Evolutionary conservation across 2,888 invertebrate species (phyloP), one percentile per base, ranked within the genome.

Genomic region (Cinara cedri): DNA sequence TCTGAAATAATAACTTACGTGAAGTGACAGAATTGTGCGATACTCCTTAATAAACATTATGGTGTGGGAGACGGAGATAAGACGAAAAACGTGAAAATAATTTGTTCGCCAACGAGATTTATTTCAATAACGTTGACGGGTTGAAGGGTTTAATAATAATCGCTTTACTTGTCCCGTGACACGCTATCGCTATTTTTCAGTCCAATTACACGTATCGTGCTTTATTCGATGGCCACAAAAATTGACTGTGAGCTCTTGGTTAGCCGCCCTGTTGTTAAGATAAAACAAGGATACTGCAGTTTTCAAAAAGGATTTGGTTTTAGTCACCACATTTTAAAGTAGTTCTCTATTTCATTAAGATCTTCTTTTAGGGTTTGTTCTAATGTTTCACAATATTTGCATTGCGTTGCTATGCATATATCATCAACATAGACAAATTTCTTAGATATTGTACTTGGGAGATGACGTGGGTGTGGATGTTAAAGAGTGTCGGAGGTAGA

Each of bases 331-430:
- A n/a, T 46, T 49, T 66, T 26, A 11, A 68, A 68, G n/a, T 51
- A 51, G 3, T 68, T 51, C 6, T 51, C n/a, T 11, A 68, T 11
- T 68, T n/a, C 6, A 68, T 51, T n/a, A 26, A 68, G 49, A 26
- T 51, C 26, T n/a, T 26, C 13, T 51, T 62, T 34, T 62, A 62
- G 34, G 1, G 49, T 65, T 65, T 46, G 3, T n/a, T 11, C n/a
- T 26, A 14, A n/a, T 68, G 13, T 51, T 13, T 49, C 8, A 11
- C 26, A 1, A 11, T 51, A 11, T 49, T n/a, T 51, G 4, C 51
- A n/a, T 68, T 34, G 26, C n/a, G 51, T 68, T 68, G 51, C 6
- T 49, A 51, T 68, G 51, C 66, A 24, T 49, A 24, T 66, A 66
- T 24, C 16, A 1, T 44, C 44, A 63, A 14, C 44, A 26, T 63